Conservation (phyloP, 2,113 vertebrate genomes). For the Pterocles burchelli region DNA sequence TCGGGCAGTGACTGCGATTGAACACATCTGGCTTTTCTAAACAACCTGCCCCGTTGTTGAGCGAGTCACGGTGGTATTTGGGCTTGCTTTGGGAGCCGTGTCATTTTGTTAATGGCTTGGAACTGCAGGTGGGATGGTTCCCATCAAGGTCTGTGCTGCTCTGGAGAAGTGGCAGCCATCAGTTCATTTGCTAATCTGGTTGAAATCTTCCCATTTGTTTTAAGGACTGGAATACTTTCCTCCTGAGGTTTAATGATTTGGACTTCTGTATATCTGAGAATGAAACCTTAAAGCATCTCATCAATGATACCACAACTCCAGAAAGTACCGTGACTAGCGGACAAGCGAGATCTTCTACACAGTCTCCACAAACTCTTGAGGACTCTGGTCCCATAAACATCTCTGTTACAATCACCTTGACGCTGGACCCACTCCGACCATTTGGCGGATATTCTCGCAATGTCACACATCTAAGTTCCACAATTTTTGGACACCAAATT, state of each 20-base stretch:
- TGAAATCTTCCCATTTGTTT: not conserved
- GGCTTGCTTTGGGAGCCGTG: not conserved
- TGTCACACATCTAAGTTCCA: conserved; percentile 91
- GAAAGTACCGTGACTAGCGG: conserved; percentile 91
- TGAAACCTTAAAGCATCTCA: conserved; percentile 93
- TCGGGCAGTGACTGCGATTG: too few species aligned
- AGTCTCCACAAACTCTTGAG: conserved; percentile 86
- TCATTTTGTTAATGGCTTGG: not conserved
- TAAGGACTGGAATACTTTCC: conserved; percentile 98
- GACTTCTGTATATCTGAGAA: conserved; percentile 98
- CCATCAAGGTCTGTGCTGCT: fast-evolving
- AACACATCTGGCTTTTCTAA: too few species aligned
- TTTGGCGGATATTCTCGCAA: conserved; percentile 96
- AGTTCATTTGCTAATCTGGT: not conserved
- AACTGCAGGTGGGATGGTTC: fast-evolving
- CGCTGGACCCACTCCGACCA: conserved; percentile 89
- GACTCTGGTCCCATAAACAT: conserved; percentile 92
- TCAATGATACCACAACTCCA: conserved; percentile 88
- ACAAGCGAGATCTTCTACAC: conserved; percentile 87
- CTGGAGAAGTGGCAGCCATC: not conserved
- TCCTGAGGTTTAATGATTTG: conserved; percentile 93
- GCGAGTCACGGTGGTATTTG: too few species aligned
- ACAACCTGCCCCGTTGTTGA: too few species aligned
- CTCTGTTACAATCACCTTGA: conserved; percentile 93
- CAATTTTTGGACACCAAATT: conserved; percentile 91